A percentile compares a stretch with the other conserved stretches of the same genome.
phyloP scores from a whole-genome alignment of 2,888 invertebrate species.

The Allacma fusca region DNA sequence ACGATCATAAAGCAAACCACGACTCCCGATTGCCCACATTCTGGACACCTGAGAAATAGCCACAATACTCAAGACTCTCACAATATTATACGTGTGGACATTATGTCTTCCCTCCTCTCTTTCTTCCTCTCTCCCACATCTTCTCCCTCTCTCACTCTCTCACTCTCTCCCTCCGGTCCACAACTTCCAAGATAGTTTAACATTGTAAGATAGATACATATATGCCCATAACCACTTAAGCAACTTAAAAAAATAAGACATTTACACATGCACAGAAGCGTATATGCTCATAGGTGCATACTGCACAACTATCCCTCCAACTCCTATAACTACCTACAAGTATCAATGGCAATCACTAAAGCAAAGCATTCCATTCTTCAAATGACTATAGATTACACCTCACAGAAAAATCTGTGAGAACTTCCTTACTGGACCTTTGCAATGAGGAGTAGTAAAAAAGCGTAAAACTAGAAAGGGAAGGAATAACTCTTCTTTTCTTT shows the following conservation, averaged over 20 bases:
- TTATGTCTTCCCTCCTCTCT: constrained; percentile 22
- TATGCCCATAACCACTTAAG: too few species aligned
- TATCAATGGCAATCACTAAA: too few species aligned
- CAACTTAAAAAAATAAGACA: too few species aligned
- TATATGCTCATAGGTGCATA: too few species aligned
- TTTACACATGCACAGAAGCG: too few species aligned
- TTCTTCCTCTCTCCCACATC: neutral
- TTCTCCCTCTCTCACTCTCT: neutral
- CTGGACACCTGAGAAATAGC: constrained; percentile 55
- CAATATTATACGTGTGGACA: constrained; percentile 30
- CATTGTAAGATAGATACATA: too few species aligned
- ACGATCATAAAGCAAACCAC: constrained; percentile 87
- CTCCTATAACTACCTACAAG: too few species aligned
- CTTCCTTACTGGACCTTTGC: neutral
- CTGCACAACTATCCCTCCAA: too few species aligned
- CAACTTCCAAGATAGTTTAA: too few species aligned
- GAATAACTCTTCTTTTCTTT: constrained; percentile 22
- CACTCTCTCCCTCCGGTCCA: neutral
- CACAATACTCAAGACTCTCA: constrained; percentile 33
- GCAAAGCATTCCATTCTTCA: too few species aligned
- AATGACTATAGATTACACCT: too few species aligned
- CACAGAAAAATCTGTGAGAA: neutral
- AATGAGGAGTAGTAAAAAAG: neutral
- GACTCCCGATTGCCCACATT: constrained; percentile 76
- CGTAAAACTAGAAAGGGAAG: constrained; percentile 17